Base-by-base conservation (phyloP, 2,797 vertebrate species). In the Enoplosus armatus region DNA sequence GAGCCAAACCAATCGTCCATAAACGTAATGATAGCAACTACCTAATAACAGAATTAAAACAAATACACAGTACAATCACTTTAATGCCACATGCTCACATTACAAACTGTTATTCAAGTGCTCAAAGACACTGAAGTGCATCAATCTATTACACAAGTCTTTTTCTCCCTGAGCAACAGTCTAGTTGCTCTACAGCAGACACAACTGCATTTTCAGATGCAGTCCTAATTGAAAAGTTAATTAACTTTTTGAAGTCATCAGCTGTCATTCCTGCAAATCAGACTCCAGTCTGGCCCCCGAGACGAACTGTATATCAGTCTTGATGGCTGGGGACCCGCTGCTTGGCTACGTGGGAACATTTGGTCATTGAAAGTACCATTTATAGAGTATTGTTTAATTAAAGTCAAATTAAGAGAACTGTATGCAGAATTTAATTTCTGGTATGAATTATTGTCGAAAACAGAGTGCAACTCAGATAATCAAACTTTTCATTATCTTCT, bases 191-290 rank as follows among this genome's bases (percentile, higher is more conserved):
- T 20, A 35, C 88, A 90, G 90, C 93, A 93, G 89, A 95, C 94
- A 90, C 91, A 89, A 93, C 94, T 87, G 83, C 95, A 90, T 93
- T 92, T 94, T 96, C 96, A 95, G 95, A 96, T 93, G 95, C 76
- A 72, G 95, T 94, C 95, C 92, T 98, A 98, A 99, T 98, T 98
- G 96, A 97, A 97, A 98, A 98, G 95, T 97, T 97, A 99, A 98
- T 98, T 98, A 97, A 97, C 96, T 98, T 97, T 96, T 95, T 95
- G 95, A 97, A 97, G 96, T 95, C 96, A 96, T 98, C 97, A 97
- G 96, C 97, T 97, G 97, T 97, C 97, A 96, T 95, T 96, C 96
- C 95, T 87, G 95, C 95, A 95, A 95, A 96, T 97, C 96, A 96
- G 95, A 96, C 94, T 95, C 92, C 89, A 93, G 89, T 86, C 88